These are phyloP conservation scores for Orthosia cruda DNA, from an alignment of 2,888 invertebrate genomes.

Conservation along the genomic window DNA sequence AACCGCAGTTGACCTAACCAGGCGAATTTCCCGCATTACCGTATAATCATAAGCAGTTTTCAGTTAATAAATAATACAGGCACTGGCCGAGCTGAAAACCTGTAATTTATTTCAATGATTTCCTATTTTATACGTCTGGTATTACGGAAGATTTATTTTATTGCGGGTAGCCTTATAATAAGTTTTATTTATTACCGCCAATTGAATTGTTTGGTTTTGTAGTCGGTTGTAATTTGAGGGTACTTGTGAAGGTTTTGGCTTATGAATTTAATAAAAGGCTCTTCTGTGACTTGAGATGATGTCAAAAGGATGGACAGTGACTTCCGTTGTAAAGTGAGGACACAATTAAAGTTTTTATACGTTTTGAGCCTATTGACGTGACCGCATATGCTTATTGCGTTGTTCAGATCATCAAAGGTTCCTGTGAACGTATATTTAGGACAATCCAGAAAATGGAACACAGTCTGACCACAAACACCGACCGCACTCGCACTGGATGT, in stretches of 20 bases:
- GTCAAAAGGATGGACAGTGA: neutral
- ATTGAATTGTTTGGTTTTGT: slow-evolving; percentile 51
- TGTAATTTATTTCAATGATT: slow-evolving; percentile 83
- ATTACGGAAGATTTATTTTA: slow-evolving; percentile 68
- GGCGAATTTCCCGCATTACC: slow-evolving; percentile 45
- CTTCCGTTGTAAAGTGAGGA: neutral
- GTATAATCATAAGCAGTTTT: slow-evolving; percentile 37
- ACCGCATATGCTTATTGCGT: too few relatives aligned
- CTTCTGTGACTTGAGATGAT: neutral
- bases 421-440: neutral
- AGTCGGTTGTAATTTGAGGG: slow-evolving; percentile 32
- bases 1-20: slow-evolving; percentile 23
- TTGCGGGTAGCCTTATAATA: slow-evolving; percentile 48
- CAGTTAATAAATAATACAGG: slow-evolving; percentile 72
- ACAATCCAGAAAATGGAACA: neutral
- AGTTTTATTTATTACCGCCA: slow-evolving; percentile 49
- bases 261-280: slow-evolving; percentile 21
- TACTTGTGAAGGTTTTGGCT: slow-evolving; percentile 11
- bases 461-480: neutral
- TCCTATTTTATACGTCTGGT: slow-evolving; percentile 74
- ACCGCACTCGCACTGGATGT: neutral
- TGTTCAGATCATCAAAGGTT: too few relatives aligned
- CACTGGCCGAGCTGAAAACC: slow-evolving; percentile 70
- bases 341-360: neutral
- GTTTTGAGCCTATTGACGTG: too few relatives aligned